Evolutionary conservation across 2,888 invertebrate genomes (phyloP), one percentile per base, ranked within the genome.

Genomic region (Notocelia uddmanniana): DNA sequence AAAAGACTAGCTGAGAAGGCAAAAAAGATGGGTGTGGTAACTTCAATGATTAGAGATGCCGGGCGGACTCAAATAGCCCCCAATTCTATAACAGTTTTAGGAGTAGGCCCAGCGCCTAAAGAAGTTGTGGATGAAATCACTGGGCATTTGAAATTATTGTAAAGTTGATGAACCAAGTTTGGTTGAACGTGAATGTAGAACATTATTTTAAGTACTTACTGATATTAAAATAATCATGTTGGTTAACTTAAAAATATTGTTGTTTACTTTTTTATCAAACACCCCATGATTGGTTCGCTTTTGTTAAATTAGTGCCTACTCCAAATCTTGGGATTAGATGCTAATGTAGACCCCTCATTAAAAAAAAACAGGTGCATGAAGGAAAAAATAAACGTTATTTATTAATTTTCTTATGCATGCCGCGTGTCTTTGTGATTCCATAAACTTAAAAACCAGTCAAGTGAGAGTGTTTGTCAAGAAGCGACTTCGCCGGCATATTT

Each of bases 41-140:
- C 96, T 13, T 96, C 96, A 74, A 85, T 98, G 34, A 96, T 99
- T 74, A 94, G 96, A 76, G 99, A 99, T 91, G 99, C 99, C 5
- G 99, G 99, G 1, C 96, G 97, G 77, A 99, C 99, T 8, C 98
- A 99, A 92, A 97, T 99, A 75, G 96, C 96, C 59, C 95, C 97
- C 0, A 98, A 98, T 76, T 97, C 98, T 11, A 95, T 95, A 81
- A 99, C 99, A 71, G 98, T 99, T 1, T 93, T 98, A 69, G 98
- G 98, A 0, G 95, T 99, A 68, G 99, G 99, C n/a, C 99, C 99
- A 60, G 98, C 97, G 3, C 96, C 97, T 52, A 95, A 95, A 78
- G 94, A 95, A 78, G 85, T 96, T 57, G 94, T 99, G 78, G 97
- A 98, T 86, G 91, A 95, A 93, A 95, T 98, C 50, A 98, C 98